Conservation (phyloP, 2,113 vertebrate species). For the Cairina moschata region DNA sequence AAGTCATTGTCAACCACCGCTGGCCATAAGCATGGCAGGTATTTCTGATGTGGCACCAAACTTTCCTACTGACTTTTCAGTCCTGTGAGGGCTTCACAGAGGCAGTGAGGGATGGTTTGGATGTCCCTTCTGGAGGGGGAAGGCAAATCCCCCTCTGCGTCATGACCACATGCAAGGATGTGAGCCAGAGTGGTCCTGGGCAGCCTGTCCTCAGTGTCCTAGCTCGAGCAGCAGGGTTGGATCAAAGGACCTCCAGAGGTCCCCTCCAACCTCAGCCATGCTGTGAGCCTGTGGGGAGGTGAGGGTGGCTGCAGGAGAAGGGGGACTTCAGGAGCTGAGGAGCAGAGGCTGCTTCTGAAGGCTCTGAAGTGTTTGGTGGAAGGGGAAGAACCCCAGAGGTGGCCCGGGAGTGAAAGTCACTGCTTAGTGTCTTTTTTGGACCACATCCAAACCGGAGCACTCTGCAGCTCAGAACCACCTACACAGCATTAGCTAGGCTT, state of each 20-base stretch:
- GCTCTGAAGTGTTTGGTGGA: neutral
- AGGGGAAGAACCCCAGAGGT: neutral
- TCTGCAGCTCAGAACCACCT: neutral
- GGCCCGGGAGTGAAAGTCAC: rapidly evolving
- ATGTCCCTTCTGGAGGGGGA: rapidly evolving
- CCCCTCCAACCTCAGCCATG: neutral
- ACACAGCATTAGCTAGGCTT: neutral
- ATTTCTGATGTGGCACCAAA: neutral
- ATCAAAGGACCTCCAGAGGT: neutral
- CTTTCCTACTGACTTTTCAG: neutral
- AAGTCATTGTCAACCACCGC: neutral
- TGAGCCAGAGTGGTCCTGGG: neutral
- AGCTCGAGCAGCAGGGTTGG: neutral
- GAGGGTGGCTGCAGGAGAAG: neutral
- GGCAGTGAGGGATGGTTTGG: neutral
- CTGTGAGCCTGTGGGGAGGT: neutral
- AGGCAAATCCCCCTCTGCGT: neutral
- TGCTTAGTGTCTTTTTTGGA: neutral
- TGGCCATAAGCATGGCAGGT: neutral
- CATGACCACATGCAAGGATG: rapidly evolving
- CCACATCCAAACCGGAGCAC: neutral
- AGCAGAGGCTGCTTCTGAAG: neutral
- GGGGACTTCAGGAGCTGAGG: neutral
- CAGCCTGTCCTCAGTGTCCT: neutral
- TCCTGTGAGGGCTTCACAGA: neutral